Evolutionary conservation across 2,113 vertebrate genomes (phyloP).

Genomic region (Dasyornis broadbenti): DNA sequence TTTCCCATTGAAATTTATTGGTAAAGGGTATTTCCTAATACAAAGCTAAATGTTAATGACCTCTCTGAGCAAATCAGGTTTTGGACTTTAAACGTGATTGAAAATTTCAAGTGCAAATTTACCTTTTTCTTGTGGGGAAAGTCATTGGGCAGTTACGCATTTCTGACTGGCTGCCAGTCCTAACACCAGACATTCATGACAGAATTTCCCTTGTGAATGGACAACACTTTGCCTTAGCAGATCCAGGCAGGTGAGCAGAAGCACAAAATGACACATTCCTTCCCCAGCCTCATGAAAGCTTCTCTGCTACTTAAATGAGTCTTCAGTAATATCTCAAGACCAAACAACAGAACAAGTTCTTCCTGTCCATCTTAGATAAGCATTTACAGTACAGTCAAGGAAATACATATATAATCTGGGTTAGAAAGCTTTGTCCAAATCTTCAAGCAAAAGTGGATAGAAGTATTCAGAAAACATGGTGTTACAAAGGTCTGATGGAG

Average conservation of each 20-base stretch:
- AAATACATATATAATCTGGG: background rate
- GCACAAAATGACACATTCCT: background rate
- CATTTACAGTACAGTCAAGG: background rate
- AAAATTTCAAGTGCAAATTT: constrained; percentile 4
- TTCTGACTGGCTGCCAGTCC: background rate
- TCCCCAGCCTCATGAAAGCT: background rate
- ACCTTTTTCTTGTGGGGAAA: background rate
- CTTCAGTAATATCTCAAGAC: background rate
- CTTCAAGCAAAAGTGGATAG: background rate
- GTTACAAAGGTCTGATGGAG: background rate
- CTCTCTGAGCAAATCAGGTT: background rate
- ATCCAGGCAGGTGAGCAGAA: background rate
- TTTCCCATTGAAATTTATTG: background rate
- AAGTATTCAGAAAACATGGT: background rate
- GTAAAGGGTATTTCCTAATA: constrained; percentile 10
- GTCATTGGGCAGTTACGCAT: background rate
- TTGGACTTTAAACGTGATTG: background rate
- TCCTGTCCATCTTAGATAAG: background rate
- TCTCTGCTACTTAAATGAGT: background rate
- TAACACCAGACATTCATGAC: background rate
- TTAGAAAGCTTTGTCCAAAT: background rate
- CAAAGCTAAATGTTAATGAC: background rate
- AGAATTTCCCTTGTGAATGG: background rate
- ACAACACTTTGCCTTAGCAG: background rate
- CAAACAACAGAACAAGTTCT: background rate